Conservation (phyloP, 1,140 invertebrate genomes). For the Bombus soroeensis region DNA sequence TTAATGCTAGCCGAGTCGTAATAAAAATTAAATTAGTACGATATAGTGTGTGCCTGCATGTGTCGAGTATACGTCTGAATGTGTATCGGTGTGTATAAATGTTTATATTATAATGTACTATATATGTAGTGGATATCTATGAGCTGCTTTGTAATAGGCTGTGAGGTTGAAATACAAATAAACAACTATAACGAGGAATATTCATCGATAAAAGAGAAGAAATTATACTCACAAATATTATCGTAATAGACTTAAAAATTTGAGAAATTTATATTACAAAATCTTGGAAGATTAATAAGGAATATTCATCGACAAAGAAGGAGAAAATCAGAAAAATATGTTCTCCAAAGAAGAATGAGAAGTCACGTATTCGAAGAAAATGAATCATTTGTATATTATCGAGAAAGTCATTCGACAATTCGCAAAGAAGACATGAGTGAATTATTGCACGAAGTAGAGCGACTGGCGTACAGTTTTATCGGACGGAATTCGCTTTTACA, state of each 20-base stretch:
- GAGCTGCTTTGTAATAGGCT: too few species aligned
- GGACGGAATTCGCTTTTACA: conserved; percentile 19
- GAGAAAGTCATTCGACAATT: conserved; percentile 20
- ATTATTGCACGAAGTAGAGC: conserved; percentile 8
- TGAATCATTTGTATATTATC: conserved; percentile 22
- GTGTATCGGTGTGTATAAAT: too few species aligned
- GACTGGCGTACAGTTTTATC: conserved; percentile 19
- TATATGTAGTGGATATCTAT: too few species aligned
- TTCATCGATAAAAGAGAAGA: too few species aligned
- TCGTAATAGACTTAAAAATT: not conserved
- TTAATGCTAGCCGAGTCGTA: too few species aligned
- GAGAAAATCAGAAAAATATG: not conserved
- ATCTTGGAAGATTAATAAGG: not conserved
- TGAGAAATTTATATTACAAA: not conserved
- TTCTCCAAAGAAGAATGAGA: not conserved
- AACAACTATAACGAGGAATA: too few species aligned
- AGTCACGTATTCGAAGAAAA: not conserved
- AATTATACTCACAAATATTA: not conserved
- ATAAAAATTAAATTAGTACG: too few species aligned
- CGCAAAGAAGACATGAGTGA: not conserved
- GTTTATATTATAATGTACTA: too few species aligned
- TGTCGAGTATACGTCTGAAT: too few species aligned
- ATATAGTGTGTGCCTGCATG: too few species aligned
- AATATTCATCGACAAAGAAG: not conserved
- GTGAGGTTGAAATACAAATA: too few species aligned